phyloP scores from a whole-genome alignment of 2,113 vertebrate genomes.

The Callaeas wilsoni region DNA sequence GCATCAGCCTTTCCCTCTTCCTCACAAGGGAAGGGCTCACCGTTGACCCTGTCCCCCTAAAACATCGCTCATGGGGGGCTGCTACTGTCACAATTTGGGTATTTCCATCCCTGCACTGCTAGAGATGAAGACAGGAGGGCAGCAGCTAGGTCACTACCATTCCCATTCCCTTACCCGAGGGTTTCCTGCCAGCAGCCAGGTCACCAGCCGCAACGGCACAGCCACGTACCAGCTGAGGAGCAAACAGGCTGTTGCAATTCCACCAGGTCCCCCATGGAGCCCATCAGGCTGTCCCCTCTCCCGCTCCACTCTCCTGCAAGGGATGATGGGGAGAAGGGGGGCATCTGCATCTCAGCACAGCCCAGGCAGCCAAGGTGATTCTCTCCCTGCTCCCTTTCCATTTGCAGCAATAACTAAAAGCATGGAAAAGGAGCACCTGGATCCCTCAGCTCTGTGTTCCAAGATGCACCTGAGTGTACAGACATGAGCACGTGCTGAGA shows the following conservation, averaged over 20 bases:
- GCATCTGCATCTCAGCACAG: neutral
- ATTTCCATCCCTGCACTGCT: rapidly evolving
- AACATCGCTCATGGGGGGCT: rapidly evolving
- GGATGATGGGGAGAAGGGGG: neutral
- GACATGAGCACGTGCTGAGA: rapidly evolving
- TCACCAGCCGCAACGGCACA: neutral
- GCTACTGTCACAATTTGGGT: neutral
- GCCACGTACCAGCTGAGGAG: neutral
- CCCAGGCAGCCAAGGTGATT: neutral
- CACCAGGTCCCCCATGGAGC: too few species aligned
- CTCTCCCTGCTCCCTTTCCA: rapidly evolving
- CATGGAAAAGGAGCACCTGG: neutral
- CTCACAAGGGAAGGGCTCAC: neutral
- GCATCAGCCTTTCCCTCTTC: neutral
- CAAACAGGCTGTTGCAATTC: neutral
- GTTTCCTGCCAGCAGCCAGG: neutral
- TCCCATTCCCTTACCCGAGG: rapidly evolving
- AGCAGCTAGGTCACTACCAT: neutral
- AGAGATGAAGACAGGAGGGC: neutral
- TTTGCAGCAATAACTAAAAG: neutral
- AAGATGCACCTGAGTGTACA: neutral
- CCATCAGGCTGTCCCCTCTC: neutral
- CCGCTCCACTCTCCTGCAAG: rapidly evolving
- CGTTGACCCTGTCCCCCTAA: rapidly evolving
- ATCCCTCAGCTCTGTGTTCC: neutral